A percentile compares a stretch with the other conserved stretches of the same genome.
These are phyloP conservation scores for Metopolophium dirhodum DNA, from an alignment of 1,140 invertebrate genomes.

Conservation along the genomic window DNA sequence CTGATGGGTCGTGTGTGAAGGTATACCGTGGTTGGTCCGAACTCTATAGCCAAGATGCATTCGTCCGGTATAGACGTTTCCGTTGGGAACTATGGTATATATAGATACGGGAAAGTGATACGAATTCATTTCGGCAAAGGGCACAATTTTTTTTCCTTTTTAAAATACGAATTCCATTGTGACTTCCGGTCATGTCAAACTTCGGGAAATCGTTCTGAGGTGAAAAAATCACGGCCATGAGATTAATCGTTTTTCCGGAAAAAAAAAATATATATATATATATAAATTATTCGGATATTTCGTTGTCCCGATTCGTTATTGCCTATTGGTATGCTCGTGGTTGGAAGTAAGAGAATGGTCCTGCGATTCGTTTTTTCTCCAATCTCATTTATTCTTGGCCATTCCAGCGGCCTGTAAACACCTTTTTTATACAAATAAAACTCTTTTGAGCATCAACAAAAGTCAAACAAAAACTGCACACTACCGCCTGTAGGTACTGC, in stretches of 20 bases:
- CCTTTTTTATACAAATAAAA: neutral
- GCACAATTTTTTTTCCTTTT: neutral
- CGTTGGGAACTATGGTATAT: neutral
- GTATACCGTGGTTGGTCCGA: neutral
- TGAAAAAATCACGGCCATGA: neutral
- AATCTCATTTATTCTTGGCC: neutral
- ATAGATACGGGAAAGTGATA: neutral
- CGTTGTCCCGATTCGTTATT: neutral
- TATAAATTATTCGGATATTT: neutral
- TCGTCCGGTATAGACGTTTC: neutral
- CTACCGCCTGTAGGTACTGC: no score
- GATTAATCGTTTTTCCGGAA: slow-evolving; percentile 19
- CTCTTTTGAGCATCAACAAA: neutral
- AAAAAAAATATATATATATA: neutral
- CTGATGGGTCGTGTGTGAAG: neutral
- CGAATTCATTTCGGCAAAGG: neutral
- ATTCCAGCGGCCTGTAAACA: neutral
- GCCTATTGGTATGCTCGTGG: neutral
- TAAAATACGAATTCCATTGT: neutral
- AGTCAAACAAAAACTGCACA: neutral
- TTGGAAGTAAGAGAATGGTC: neutral
- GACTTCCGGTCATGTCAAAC: neutral
- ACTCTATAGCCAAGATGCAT: neutral
- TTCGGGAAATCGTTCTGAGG: neutral
- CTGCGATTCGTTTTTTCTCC: neutral